These are phyloP conservation scores for Macrotis lagotis DNA, from an alignment of 2,113 vertebrate species.

Conservation along the genomic window DNA sequence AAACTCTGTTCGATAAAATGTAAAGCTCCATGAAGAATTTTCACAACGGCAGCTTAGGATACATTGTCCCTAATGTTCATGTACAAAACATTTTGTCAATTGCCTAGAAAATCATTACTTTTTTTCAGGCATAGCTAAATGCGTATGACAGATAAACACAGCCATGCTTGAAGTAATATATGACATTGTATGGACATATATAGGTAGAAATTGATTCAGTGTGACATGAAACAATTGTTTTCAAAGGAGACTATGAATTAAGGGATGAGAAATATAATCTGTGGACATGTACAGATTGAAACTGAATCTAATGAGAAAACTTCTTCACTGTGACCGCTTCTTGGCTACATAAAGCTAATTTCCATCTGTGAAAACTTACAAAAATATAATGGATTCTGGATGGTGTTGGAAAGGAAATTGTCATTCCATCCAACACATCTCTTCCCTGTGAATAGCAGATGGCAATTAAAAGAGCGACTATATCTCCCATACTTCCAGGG, in stretches of 20 bases:
- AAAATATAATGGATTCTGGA: conserved; percentile 68
- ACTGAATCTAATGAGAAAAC: conserved; percentile 70
- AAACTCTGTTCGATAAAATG: not conserved
- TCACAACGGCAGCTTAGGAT: not conserved
- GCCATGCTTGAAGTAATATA: conserved; percentile 55
- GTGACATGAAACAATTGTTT: conserved; percentile 63
- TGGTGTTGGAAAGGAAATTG: conserved; percentile 41
- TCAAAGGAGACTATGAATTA: conserved; percentile 70
- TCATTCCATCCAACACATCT: conserved; percentile 2
- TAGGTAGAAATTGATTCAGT: conserved; percentile 50
- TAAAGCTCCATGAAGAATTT: not conserved
- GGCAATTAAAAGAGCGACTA: conserved; percentile 53
- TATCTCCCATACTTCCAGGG: conserved; percentile 4
- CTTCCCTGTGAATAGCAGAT: conserved; percentile 58
- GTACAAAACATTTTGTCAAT: conserved; percentile 47
- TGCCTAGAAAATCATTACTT: conserved; percentile 35
- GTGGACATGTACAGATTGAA: conserved; percentile 63
- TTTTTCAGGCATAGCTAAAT: conserved; percentile 34
- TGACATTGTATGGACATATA: conserved; percentile 32
- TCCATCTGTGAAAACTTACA: conserved; percentile 74
- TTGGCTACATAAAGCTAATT: conserved; percentile 75
- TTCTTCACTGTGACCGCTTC: conserved; percentile 70
- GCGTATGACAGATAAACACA: conserved; percentile 49
- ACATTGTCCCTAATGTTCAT: not conserved
- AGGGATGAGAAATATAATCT: conserved; percentile 66